phyloP scores from a whole-genome alignment of 2,888 invertebrate species.

The Harpalus rufipes region DNA sequence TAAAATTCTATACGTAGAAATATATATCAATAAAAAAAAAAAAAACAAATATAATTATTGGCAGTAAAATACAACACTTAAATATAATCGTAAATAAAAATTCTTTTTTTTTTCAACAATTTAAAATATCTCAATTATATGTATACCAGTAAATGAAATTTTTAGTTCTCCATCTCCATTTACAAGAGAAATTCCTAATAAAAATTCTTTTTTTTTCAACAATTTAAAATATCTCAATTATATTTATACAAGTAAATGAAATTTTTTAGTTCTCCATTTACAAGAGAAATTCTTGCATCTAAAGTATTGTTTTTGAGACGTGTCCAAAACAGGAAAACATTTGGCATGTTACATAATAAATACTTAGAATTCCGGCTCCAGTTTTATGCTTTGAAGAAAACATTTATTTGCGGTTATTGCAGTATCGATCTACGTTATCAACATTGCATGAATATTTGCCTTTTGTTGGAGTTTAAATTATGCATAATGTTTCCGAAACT shows the following conservation, averaged over 20 bases:
- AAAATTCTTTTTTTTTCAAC: too few relatives aligned
- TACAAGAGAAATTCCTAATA: too few relatives aligned
- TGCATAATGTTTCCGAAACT: slow-evolving; percentile 14
- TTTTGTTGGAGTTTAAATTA: slow-evolving; percentile 4
- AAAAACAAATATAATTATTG: too few relatives aligned
- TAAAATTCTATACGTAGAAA: too few relatives aligned
- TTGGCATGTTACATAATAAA: background rate
- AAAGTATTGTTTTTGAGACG: background rate
- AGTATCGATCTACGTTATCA: slow-evolving; percentile 23
- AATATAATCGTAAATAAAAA: too few relatives aligned
- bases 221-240: background rate
- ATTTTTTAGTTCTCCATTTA: background rate
- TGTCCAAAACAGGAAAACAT: background rate
- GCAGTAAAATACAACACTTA: too few relatives aligned
- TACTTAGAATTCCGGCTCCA: background rate
- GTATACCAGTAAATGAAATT: too few relatives aligned
- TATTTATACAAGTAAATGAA: background rate
- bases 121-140: too few relatives aligned
- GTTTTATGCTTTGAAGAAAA: background rate
- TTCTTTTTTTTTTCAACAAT: too few relatives aligned
- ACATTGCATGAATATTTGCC: slow-evolving; percentile 17
- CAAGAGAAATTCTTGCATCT: background rate
- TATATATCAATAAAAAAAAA: too few relatives aligned
- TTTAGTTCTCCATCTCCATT: too few relatives aligned
- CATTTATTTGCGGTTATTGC: slow-evolving; percentile 31